These are phyloP conservation scores for Drosophila siamana DNA, from an alignment of 2,888 invertebrate genomes.

Conservation along the genomic window DNA sequence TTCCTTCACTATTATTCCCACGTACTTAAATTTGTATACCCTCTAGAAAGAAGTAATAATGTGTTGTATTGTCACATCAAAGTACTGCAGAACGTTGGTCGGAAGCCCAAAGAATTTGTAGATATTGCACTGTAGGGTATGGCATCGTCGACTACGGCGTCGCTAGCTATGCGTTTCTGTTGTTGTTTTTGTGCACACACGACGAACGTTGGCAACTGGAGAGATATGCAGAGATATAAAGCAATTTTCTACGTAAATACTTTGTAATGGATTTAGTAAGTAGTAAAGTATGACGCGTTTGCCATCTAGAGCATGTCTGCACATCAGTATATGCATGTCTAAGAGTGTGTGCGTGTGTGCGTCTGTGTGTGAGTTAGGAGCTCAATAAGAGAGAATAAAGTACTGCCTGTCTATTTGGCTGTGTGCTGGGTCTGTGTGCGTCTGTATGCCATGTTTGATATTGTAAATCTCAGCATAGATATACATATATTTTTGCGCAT, in stretches of 20 bases:
- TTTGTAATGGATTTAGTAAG: slow-evolving; percentile 82
- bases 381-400: slow-evolving; percentile 57
- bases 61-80: neutral
- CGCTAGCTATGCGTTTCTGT: neutral
- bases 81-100: neutral
- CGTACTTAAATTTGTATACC: slow-evolving; percentile 72
- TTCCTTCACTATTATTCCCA: slow-evolving; percentile 77
- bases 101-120: too few species aligned
- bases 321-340: slow-evolving; percentile 23
- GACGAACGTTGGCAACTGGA: slow-evolving; percentile 55
- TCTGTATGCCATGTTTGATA: slow-evolving; percentile 62
- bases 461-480: slow-evolving; percentile 75
- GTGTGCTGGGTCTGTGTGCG: slow-evolving; percentile 27
- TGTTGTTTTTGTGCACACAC: slow-evolving; percentile 39
- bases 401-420: slow-evolving; percentile 44
- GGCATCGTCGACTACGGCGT: neutral
- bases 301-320: slow-evolving; percentile 79
- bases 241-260: slow-evolving; percentile 81
- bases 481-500: slow-evolving; percentile 75
- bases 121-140: slow-evolving; percentile 17
- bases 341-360: slow-evolving; percentile 7
- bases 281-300: slow-evolving; percentile 80
- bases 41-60: slow-evolving; percentile 11
- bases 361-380: slow-evolving; percentile 42
- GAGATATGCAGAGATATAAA: slow-evolving; percentile 80